Conservation (phyloP, 1,140 invertebrate species). For the Caenorhabditis brenneri region DNA sequence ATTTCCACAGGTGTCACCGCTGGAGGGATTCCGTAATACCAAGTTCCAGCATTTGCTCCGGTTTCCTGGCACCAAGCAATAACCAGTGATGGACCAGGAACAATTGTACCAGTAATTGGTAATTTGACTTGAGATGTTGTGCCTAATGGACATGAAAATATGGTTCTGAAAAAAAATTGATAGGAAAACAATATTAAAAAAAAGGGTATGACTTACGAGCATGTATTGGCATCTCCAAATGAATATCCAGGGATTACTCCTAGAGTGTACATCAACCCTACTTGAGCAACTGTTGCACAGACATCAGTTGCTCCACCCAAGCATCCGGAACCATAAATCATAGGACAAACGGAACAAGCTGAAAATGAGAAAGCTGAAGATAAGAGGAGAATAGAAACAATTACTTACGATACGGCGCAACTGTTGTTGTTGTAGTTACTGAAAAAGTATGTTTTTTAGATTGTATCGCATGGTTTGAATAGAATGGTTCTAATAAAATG, state of each 20-base stretch:
- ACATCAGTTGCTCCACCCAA: constrained; percentile 2
- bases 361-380: neutral
- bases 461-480: too few species aligned
- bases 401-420: neutral
- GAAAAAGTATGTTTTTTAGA: too few species aligned
- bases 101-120: neutral
- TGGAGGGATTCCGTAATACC: neutral
- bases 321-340: neutral
- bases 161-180: neutral
- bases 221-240: neutral
- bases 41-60: neutral
- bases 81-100: neutral
- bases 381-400: too few species aligned
- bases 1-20: neutral
- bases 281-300: neutral
- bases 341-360: neutral
- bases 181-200: neutral
- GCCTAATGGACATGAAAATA: neutral
- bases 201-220: neutral
- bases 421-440: neutral
- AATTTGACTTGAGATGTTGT: constrained; percentile 7
- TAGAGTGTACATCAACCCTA: neutral
- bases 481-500: too few species aligned
- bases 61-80: neutral
- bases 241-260: neutral